phyloP scores from a whole-genome alignment of 2,888 invertebrate species.

The Acrobasis suavella region DNA sequence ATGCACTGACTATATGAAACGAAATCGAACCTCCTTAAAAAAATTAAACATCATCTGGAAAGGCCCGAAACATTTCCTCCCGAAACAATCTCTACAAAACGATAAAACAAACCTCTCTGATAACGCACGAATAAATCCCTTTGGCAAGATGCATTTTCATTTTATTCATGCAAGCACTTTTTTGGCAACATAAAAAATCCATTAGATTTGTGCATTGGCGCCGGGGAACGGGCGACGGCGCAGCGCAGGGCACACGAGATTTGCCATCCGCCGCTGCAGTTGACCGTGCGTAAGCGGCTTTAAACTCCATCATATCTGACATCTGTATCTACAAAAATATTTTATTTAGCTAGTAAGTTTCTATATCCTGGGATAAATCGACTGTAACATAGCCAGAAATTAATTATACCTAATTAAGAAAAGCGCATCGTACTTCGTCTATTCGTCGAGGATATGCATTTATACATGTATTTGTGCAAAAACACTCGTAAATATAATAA shows the following conservation, averaged over 20 bases:
- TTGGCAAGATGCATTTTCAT: conserved; percentile 63
- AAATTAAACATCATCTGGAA: too few relatives aligned
- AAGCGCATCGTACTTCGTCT: too few relatives aligned
- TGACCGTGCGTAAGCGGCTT: conserved; percentile 66
- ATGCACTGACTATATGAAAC: too few relatives aligned
- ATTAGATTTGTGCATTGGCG: conserved; percentile 69
- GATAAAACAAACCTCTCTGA: neutral
- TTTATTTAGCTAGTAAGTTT: too few relatives aligned
- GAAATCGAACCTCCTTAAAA: too few relatives aligned
- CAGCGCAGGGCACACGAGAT: conserved; percentile 33
- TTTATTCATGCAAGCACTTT: conserved; percentile 61
- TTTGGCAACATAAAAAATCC: conserved; percentile 69
- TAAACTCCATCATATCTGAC: conserved; percentile 33
- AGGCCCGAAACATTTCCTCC: neutral
- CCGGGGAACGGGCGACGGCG: conserved; percentile 36
- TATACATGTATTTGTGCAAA: too few relatives aligned
- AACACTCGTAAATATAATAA: too few relatives aligned
- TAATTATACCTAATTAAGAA: too few relatives aligned
- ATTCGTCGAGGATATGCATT: too few relatives aligned
- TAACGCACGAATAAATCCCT: conserved; percentile 44
- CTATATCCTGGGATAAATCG: too few relatives aligned
- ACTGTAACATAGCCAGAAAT: too few relatives aligned
- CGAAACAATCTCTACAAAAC: neutral
- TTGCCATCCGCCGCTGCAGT: conserved; percentile 39
- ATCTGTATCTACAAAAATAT: neutral